A percentile compares a stretch with the other conserved stretches of the same genome.
These are phyloP conservation scores for Matsumurasca onukii DNA, from an alignment of 1,140 invertebrate species.

Conservation along the genomic window DNA sequence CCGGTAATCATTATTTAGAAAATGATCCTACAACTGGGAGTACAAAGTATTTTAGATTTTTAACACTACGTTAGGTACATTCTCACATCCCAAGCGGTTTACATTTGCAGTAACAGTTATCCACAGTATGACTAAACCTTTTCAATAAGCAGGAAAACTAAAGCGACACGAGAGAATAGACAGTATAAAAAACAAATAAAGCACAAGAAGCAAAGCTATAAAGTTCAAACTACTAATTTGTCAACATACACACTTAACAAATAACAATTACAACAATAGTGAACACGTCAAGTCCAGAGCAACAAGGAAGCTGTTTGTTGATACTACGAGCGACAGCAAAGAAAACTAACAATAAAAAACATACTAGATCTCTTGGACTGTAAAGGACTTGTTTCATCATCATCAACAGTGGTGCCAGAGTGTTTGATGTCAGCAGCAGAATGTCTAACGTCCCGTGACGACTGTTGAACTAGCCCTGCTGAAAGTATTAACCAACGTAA, in stretches of 20 bases:
- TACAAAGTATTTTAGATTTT: too few relatives aligned
- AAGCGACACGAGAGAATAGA: too few relatives aligned
- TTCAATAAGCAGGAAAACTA: too few relatives aligned
- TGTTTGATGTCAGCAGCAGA: conserved; percentile 57
- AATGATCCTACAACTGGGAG: too few relatives aligned
- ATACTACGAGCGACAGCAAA: background rate
- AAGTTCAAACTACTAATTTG: background rate
- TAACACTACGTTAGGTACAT: too few relatives aligned
- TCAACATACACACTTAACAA: background rate
- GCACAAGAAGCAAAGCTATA: background rate
- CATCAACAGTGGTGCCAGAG: conserved; percentile 57
- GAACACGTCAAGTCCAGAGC: background rate
- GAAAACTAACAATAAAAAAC: conserved; percentile 53
- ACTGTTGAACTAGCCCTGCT: conserved; percentile 54
- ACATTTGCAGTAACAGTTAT: too few relatives aligned
- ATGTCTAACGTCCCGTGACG: conserved; percentile 50
- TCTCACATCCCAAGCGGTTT: too few relatives aligned
- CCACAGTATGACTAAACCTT: too few relatives aligned
- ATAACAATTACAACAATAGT: background rate
- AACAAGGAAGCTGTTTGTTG: background rate
- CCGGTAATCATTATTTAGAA: too few relatives aligned
- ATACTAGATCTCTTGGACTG: conserved; percentile 77
- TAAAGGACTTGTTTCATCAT: conserved; percentile 74
- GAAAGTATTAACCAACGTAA: too few relatives aligned
- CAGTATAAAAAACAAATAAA: background rate